Evolutionary conservation across 1,140 invertebrate species (phyloP), one percentile per base, ranked within the genome.

Genomic region (Geopemphigus sp.): DNA sequence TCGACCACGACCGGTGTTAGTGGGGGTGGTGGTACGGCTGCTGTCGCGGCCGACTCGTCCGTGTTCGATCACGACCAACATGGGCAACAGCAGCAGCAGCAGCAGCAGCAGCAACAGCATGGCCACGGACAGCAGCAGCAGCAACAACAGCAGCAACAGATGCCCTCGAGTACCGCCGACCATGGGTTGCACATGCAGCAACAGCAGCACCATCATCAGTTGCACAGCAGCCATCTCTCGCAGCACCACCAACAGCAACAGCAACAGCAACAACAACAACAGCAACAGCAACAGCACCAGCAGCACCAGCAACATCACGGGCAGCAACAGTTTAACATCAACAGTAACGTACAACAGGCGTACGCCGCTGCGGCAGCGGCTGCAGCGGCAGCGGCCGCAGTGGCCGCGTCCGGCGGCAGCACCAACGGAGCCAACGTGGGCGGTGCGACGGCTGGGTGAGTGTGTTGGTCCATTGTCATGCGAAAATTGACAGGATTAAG

Each of bases 41-140:
- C 97, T 86, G 92, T 93, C 63, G 95, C 97, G 85, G 96, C 95
- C 81, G 95, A 97, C 86, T 89, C 92, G 80, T 92, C 95, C 85
- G 97, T 95, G 82, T 96, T 94, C 86, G 90, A 95, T 82, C 90
- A 90, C 83, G 90, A 92, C 83, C 87, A 92, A 85, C 95, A 97
- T 82, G 92, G 93, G 86, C 94, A 97, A 83, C 92, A 94, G 85
- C 63, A 81, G 11, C 92, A 94, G 85, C 91, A 95, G 26, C 50
- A 57, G 45, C 72, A 68, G 85, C 91, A 95, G 89, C 94, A n/a
- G n/a, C n/a, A n/a, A n/a, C 92, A 94, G 85, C 91, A 95, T 24
- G 39, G 57, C 3, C 56, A 95, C 89, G 94, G 22, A 17, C 50
- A 57, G 45, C 72, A 68, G 85, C 91, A 95, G 89, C 94, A n/a